A percentile compares a stretch with the other conserved stretches of the same genome.
These are phyloP conservation scores for Heliconius nattereri DNA, from an alignment of 1,140 invertebrate genomes.

Conservation along the genomic window DNA sequence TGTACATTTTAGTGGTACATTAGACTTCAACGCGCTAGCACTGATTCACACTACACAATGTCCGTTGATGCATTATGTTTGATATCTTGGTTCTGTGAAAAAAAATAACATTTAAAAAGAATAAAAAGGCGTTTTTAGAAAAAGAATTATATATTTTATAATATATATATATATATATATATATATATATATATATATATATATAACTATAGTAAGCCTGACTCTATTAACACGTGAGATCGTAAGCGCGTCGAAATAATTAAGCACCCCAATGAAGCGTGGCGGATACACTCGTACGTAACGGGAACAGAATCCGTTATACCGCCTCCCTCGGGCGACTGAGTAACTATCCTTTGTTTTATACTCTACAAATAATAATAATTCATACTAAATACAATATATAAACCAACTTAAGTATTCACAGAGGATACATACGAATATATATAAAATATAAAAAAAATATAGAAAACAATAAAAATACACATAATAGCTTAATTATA, in stretches of 20 bases:
- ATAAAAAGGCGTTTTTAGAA: neutral
- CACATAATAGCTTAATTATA: too few relatives aligned
- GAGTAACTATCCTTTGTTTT: neutral
- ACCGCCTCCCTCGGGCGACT: constrained; percentile 10
- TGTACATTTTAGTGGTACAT: constrained; percentile 34
- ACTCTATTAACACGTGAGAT: constrained; percentile 17
- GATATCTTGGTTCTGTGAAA: neutral
- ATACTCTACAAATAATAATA: neutral
- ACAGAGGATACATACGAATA: too few relatives aligned
- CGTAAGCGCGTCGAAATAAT: constrained; percentile 38
- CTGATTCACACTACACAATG: constrained; percentile 12
- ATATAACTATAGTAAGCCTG: neutral
- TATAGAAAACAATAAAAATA: too few relatives aligned
- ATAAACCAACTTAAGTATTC: too few relatives aligned
- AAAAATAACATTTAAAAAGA: neutral
- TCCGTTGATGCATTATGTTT: neutral
- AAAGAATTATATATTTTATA: too few relatives aligned
- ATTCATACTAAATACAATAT: too few relatives aligned
- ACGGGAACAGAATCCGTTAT: constrained; percentile 43
- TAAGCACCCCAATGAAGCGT: constrained; percentile 46
- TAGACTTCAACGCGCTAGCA: constrained; percentile 34
- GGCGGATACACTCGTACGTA: constrained; percentile 37
- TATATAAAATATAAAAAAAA: too few relatives aligned
- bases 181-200: too few relatives aligned
- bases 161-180: too few relatives aligned